phyloP scores from a whole-genome alignment of 2,113 vertebrate genomes.

The Engystomops pustulosus region DNA sequence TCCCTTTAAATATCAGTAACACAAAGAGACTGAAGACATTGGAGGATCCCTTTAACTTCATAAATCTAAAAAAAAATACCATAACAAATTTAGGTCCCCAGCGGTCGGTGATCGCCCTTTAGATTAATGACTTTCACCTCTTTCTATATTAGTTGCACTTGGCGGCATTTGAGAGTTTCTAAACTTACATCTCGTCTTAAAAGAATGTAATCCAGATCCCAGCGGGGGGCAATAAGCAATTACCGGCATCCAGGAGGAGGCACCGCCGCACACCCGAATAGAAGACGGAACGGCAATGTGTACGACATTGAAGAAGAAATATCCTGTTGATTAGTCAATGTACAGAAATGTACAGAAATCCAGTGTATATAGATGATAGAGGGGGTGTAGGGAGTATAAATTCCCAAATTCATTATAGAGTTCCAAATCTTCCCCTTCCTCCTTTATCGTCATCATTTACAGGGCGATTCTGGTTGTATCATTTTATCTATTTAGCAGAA shows the following conservation, averaged over 20 bases:
- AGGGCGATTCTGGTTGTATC: no score
- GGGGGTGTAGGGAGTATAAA: no score
- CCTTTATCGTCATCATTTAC: no score
- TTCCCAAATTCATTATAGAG: no score
- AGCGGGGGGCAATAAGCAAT: slow-evolving; percentile 43
- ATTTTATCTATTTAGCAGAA: no score
- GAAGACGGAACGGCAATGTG: background rate
- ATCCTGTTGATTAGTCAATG: no score
- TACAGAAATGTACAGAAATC: no score
- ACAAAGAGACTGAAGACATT: background rate
- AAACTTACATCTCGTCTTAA: slow-evolving; percentile 26
- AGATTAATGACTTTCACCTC: background rate
- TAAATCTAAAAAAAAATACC: background rate
- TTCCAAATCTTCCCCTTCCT: no score
- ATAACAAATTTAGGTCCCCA: background rate
- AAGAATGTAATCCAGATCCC: slow-evolving; percentile 52
- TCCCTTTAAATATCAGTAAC: no score
- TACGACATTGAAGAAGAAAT: background rate
- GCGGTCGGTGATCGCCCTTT: background rate
- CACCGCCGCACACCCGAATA: slow-evolving; percentile 6
- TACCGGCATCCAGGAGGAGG: slow-evolving; percentile 20
- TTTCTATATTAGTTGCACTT: background rate
- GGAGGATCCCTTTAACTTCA: background rate
- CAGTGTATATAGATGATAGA: no score
- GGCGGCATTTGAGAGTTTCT: slow-evolving; percentile 45